Conservation (phyloP, 2,888 invertebrate genomes). For the Leptothorax acervorum region DNA sequence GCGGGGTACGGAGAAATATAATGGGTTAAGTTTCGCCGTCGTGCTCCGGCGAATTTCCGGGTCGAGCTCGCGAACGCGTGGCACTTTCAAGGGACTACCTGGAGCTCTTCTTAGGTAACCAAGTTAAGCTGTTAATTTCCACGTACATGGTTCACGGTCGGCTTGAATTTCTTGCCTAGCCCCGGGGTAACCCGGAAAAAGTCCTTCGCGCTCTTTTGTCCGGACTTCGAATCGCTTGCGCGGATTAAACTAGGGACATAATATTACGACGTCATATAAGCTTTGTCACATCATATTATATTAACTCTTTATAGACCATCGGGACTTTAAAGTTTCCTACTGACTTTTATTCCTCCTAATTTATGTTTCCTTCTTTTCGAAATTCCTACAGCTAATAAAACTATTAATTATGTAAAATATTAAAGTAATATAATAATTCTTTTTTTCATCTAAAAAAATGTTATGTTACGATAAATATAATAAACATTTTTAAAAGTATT, state of each 20-base stretch:
- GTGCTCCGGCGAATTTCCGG: slow-evolving; percentile 79
- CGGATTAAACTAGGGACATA: slow-evolving; percentile 24
- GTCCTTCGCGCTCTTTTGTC: slow-evolving; percentile 49
- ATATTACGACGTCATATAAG: slow-evolving; percentile 13
- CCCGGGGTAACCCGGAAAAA: slow-evolving; percentile 54
- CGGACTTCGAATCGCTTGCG: slow-evolving; percentile 30
- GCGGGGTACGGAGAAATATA: slow-evolving; percentile 71
- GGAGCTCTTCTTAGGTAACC: slow-evolving; percentile 75
- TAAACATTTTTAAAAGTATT: not conserved
- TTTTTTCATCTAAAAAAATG: not conserved
- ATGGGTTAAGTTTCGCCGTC: slow-evolving; percentile 81
- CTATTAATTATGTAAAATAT: not conserved
- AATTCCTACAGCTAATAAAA: not conserved
- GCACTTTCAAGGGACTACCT: slow-evolving; percentile 71
- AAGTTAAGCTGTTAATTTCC: slow-evolving; percentile 79
- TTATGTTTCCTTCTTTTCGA: not conserved
- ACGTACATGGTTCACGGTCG: slow-evolving; percentile 72
- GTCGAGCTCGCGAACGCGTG: slow-evolving; percentile 73
- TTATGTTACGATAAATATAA: not conserved
- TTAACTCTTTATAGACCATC: slow-evolving; percentile 35
- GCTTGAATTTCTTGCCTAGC: slow-evolving; percentile 75
- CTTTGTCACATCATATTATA: slow-evolving; percentile 23
- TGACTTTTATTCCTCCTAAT: slow-evolving; percentile 7
- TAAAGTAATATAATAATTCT: not conserved
- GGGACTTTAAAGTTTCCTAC: not conserved